phyloP scores from a whole-genome alignment of 2,888 invertebrate genomes.

The Tenodera sinensis region DNA sequence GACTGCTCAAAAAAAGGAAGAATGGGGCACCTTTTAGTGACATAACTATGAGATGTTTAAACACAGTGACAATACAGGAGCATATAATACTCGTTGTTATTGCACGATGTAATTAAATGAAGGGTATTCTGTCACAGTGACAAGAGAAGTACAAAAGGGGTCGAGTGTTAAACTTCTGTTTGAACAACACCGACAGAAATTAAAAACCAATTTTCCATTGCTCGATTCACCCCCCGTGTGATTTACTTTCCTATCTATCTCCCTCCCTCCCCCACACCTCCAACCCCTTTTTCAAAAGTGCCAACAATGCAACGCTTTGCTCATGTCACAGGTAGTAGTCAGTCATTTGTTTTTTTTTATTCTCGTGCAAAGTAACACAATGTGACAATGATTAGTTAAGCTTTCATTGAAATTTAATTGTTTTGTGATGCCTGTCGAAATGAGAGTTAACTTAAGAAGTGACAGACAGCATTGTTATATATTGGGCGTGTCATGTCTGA shows the following conservation, averaged over 20 bases:
- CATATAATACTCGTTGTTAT: too few relatives aligned
- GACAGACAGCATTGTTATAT: too few relatives aligned
- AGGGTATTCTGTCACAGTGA: neutral
- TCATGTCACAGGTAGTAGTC: neutral
- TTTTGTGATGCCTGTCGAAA: neutral
- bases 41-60: too few relatives aligned
- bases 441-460: neutral
- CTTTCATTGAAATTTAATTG: neutral
- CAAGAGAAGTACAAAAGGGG: neutral
- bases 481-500: neutral
- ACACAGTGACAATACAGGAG: too few relatives aligned
- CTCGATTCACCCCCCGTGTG: neutral
- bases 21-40: too few relatives aligned
- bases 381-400: neutral
- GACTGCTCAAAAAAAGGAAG: too few relatives aligned
- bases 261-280: neutral
- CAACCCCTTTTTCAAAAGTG: neutral
- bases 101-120: neutral
- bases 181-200: neutral
- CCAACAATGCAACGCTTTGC: neutral
- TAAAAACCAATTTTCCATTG: conserved; percentile 12
- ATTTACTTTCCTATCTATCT: neutral
- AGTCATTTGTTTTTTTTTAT: neutral
- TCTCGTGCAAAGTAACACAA: neutral
- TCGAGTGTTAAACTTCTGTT: neutral